Percentiles rank a stretch among this genome's conserved stretches.
Evolutionary conservation across 2,888 invertebrate species (phyloP).

Genomic region (Lagria hirta): DNA sequence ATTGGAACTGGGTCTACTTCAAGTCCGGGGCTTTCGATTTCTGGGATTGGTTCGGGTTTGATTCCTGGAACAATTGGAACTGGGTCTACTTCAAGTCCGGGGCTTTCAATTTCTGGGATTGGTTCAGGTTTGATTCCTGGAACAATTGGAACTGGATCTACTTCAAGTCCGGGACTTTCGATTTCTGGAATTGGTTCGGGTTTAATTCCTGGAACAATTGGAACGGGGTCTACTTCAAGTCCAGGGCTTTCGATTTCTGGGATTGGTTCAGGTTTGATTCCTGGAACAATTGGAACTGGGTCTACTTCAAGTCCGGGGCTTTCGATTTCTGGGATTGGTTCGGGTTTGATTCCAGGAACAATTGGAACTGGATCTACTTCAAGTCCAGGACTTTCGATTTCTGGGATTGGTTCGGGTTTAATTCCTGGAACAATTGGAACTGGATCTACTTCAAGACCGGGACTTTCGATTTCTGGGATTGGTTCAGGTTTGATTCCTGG

Average conservation of each 20-base stretch:
- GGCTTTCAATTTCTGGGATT: constrained; percentile 8
- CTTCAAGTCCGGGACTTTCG: constrained; percentile 3
- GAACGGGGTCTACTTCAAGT: too few relatives aligned
- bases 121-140: constrained; percentile 4
- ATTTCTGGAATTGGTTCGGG: constrained; percentile 2
- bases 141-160: constrained; percentile 1
- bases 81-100: constrained; percentile 7
- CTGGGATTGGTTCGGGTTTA: constrained; percentile 4
- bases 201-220: constrained; percentile 13
- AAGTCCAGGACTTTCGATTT: neutral
- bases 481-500: constrained; percentile 9
- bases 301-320: constrained; percentile 6
- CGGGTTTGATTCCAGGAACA: neutral
- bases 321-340: constrained; percentile 2
- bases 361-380: neutral
- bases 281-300: constrained; percentile 5
- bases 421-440: constrained; percentile 11
- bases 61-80: constrained; percentile 8
- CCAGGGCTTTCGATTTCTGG: too few relatives aligned
- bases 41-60: constrained; percentile 5
- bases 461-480: constrained; percentile 8
- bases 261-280: neutral
- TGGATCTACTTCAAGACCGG: constrained; percentile 1
- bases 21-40: neutral
- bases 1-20: constrained; percentile 10